Evolutionary conservation across 1,140 invertebrate species (phyloP).

Genomic region (Ostrea edulis): DNA sequence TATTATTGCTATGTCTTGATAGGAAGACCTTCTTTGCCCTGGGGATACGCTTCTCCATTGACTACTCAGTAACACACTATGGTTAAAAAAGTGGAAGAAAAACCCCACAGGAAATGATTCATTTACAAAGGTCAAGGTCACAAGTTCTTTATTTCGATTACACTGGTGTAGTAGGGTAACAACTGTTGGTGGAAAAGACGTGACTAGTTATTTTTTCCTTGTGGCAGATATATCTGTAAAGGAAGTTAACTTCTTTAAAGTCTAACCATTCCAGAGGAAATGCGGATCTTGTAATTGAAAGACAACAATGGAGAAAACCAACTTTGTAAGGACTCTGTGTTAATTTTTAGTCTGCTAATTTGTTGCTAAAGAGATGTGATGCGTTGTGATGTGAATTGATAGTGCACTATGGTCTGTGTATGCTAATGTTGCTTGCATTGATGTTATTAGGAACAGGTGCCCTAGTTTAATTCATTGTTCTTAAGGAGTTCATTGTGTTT

Average conservation of each 20-base stretch:
- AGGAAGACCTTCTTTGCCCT: slow-evolving; percentile 1
- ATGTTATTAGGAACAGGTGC: not conserved
- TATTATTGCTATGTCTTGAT: not conserved
- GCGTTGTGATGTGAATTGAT: not conserved
- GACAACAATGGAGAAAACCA: not conserved
- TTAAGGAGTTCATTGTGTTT: not conserved
- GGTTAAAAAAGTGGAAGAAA: not conserved
- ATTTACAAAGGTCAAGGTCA: slow-evolving; percentile 21
- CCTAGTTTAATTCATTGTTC: slow-evolving; percentile 11
- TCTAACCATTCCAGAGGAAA: not conserved
- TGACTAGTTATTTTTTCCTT: not conserved
- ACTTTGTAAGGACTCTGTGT: not conserved
- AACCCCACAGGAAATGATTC: slow-evolving; percentile 31
- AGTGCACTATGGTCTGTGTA: not conserved
- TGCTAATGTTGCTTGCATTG: too few species aligned
- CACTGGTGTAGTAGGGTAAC: not conserved
- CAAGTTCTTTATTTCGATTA: not conserved
- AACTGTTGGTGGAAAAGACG: slow-evolving; percentile 1
- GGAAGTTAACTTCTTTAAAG: not conserved
- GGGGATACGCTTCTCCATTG: not conserved
- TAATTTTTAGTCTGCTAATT: not conserved
- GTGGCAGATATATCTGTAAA: not conserved
- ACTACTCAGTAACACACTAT: not conserved
- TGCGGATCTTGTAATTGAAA: not conserved
- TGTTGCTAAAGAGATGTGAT: not conserved